phyloP scores from a whole-genome alignment of 2,797 vertebrate genomes.

The Spondyliosoma cantharus region DNA sequence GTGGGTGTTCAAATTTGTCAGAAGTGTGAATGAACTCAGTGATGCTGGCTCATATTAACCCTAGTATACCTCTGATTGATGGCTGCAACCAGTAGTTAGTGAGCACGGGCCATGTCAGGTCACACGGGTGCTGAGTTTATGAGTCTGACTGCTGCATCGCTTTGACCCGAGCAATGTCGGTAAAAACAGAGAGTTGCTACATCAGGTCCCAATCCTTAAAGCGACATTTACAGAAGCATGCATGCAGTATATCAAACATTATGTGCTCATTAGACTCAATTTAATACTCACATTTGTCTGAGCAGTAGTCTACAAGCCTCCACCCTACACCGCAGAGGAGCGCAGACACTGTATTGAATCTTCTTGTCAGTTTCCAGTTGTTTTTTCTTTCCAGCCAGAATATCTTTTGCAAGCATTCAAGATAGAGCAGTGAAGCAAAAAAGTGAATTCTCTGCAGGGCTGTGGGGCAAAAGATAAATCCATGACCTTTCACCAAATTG shows the following conservation, averaged over 20 bases:
- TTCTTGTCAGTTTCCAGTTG: conserved; percentile 4
- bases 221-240: background rate
- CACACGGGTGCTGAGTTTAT: conserved; percentile 12
- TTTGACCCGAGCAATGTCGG: background rate
- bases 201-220: conserved; percentile 17
- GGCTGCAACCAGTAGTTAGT: conserved; percentile 20
- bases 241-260: conserved; percentile 19
- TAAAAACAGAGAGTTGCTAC: background rate
- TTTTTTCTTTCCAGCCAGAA: conserved; percentile 13
- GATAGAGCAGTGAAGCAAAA: conserved; percentile 52
- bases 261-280: conserved; percentile 23
- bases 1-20: conserved; percentile 59
- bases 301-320: conserved; percentile 3
- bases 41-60: conserved; percentile 54
- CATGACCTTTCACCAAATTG: conserved; percentile 67
- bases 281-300: conserved; percentile 6
- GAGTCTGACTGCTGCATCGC: background rate
- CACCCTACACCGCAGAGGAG: conserved; percentile 20
- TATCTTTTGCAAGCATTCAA: conserved; percentile 42
- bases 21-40: conserved; percentile 58
- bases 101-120: background rate
- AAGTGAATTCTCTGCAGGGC: conserved; percentile 36
- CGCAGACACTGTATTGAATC: conserved; percentile 10
- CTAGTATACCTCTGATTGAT: conserved; percentile 23
- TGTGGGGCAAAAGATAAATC: conserved; percentile 64